Conservation (phyloP, 2,113 vertebrate species). For the Garra rufa region DNA sequence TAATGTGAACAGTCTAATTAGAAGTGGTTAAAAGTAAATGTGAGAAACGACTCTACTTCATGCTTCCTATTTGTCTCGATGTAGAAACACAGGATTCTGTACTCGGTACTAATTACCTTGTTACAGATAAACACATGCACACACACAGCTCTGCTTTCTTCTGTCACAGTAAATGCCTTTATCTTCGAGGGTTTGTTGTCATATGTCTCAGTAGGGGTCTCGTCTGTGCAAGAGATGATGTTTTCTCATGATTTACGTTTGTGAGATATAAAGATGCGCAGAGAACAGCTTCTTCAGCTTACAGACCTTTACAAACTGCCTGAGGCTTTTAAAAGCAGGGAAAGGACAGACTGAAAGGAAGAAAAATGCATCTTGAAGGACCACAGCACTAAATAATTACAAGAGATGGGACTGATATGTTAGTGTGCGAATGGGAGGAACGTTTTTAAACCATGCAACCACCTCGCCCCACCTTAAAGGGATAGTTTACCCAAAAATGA, state of each 20-base stretch:
- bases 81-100: conserved; percentile 15
- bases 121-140: conserved; percentile 32
- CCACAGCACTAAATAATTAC: conserved; percentile 61
- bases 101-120: conserved; percentile 43
- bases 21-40: conserved; percentile 27
- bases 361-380: conserved; percentile 36
- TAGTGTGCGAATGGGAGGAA: conserved; percentile 49
- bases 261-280: conserved; percentile 2
- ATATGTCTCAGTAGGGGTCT: conserved; percentile 35
- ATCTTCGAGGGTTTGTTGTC: conserved; percentile 25
- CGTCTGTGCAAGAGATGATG: neutral
- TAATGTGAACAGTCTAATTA: conserved; percentile 55
- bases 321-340: conserved; percentile 39
- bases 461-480: too few species aligned
- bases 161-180: conserved; percentile 35
- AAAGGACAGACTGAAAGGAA: conserved; percentile 44
- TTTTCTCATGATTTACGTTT: conserved; percentile 31
- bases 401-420: conserved; percentile 43
- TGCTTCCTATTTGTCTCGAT: conserved; percentile 1
- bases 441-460: neutral
- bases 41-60: neutral
- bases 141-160: conserved; percentile 31
- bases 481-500: too few species aligned
- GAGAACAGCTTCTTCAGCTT: neutral
- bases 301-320: conserved; percentile 5